Evolutionary conservation across 2,113 vertebrate genomes (phyloP).

Genomic region (Sapayoa aenigma): DNA sequence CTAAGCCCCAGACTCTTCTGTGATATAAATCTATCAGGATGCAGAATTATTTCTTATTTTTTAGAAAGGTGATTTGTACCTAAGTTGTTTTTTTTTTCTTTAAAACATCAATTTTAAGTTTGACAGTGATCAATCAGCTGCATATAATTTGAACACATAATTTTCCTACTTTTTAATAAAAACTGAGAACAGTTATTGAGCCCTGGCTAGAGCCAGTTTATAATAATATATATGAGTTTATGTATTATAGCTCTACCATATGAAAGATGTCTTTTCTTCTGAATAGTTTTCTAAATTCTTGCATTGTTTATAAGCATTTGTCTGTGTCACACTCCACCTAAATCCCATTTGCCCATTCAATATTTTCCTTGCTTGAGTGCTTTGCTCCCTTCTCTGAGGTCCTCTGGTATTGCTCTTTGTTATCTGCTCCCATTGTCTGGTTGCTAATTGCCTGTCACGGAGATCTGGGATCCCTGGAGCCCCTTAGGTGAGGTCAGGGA

Average conservation of each 20-base stretch:
- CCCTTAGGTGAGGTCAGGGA: background rate
- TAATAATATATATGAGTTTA: background rate
- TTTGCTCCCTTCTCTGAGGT: background rate
- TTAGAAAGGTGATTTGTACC: background rate
- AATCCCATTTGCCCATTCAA: background rate
- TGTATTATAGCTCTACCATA: background rate
- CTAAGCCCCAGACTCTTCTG: background rate
- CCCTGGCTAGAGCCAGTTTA: background rate
- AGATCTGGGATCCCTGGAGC: conserved; percentile 13
- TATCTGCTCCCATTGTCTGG: background rate
- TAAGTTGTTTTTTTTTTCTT: background rate
- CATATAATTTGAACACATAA: background rate
- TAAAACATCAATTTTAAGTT: background rate
- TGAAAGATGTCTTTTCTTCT: background rate
- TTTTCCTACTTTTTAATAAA: background rate
- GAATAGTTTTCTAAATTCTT: background rate
- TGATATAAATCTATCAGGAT: background rate
- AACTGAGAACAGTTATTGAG: background rate
- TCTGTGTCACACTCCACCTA: conserved; percentile 1
- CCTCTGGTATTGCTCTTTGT: background rate
- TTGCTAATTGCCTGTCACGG: conserved; percentile 8
- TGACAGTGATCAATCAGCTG: background rate
- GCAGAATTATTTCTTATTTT: background rate
- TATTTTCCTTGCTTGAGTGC: background rate
- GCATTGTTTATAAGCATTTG: background rate